A percentile compares a stretch with the other conserved stretches of the same genome.
Conservation (phyloP, 1,140 invertebrate species). For the Bombus superbus region DNA sequence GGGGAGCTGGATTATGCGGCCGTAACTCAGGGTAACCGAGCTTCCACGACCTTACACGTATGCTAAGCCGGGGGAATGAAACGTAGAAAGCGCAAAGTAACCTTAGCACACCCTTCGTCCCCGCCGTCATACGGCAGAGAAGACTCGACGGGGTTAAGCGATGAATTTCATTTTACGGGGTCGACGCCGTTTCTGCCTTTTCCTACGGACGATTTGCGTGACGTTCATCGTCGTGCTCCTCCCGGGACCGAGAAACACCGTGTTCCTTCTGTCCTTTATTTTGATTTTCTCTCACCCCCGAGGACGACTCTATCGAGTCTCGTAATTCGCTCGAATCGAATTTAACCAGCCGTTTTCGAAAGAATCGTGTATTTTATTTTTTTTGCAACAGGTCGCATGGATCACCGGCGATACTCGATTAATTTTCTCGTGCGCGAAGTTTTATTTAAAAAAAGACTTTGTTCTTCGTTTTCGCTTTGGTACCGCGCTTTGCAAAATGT, state of each 20-base stretch:
- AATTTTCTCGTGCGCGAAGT: too few species aligned
- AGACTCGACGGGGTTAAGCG: constrained; percentile 40
- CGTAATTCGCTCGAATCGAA: neutral
- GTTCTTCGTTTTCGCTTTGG: too few species aligned
- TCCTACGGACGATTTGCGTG: constrained; percentile 48
- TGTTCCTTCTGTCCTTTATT: constrained; percentile 26
- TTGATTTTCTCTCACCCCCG: constrained; percentile 1
- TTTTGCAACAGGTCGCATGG: neutral
- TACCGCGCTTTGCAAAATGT: neutral
- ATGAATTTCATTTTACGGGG: constrained; percentile 62
- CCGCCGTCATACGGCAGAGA: neutral
- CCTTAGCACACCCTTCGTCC: neutral
- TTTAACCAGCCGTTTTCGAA: neutral
- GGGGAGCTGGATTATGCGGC: constrained; percentile 63
- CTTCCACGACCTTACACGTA: constrained; percentile 65
- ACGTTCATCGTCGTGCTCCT: constrained; percentile 18
- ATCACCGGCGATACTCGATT: neutral
- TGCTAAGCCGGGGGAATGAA: constrained; percentile 62
- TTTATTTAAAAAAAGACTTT: too few species aligned
- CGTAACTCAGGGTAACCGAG: constrained; percentile 67
- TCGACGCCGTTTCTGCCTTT: constrained; percentile 44
- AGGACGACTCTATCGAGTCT: neutral
- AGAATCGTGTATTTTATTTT: neutral
- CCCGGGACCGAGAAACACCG: neutral
- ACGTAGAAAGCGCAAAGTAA: constrained; percentile 42